These are phyloP conservation scores for Tachina fera DNA, from an alignment of 2,888 invertebrate genomes.

Conservation along the genomic window DNA sequence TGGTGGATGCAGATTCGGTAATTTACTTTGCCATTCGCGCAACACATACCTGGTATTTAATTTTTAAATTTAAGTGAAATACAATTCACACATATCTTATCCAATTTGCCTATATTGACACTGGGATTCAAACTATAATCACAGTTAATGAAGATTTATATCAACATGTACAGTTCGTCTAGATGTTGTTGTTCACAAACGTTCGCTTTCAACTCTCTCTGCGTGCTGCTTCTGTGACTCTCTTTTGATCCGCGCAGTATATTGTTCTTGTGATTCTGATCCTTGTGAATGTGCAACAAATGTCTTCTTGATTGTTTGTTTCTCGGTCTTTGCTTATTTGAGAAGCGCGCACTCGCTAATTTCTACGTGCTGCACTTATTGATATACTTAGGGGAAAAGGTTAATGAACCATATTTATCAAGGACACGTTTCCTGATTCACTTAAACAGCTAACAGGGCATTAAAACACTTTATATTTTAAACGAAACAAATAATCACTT, in stretches of 20 bases:
- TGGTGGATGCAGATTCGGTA: neutral
- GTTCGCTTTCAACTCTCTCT: too few species aligned
- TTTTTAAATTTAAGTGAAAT: neutral
- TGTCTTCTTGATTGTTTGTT: too few species aligned
- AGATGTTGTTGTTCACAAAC: too few species aligned
- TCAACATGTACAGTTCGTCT: too few species aligned
- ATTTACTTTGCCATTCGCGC: conserved; percentile 2
- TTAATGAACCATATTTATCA: neutral
- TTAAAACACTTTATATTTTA: neutral
- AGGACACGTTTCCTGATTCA: neutral
- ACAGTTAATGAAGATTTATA: too few species aligned
- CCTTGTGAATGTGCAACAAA: too few species aligned
- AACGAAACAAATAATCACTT: neutral
- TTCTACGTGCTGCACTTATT: neutral
- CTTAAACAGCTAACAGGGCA: neutral
- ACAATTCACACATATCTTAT: neutral
- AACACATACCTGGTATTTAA: neutral
- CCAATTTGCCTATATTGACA: neutral
- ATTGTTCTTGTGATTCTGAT: neutral
- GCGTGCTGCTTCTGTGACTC: too few species aligned
- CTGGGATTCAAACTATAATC: neutral
- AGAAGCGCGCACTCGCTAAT: neutral
- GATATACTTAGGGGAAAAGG: neutral
- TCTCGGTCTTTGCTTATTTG: neutral
- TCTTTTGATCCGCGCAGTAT: too few species aligned